Conservation (phyloP, 2,888 invertebrate species). For the Gymnosoma rotundatum region DNA sequence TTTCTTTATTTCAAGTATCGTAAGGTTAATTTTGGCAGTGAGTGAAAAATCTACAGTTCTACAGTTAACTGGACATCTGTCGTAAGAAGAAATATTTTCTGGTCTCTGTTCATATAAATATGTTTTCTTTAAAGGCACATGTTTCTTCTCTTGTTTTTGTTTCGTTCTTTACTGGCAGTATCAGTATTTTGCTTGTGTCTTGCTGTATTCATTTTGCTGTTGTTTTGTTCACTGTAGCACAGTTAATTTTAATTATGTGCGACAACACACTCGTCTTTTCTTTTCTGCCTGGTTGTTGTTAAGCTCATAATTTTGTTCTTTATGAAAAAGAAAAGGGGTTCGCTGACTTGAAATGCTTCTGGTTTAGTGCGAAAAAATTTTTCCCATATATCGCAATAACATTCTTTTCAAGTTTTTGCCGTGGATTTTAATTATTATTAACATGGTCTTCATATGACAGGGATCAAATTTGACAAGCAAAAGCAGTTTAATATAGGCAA, state of each 20-base stretch:
- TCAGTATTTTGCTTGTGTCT: slow-evolving; percentile 9
- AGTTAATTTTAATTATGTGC: slow-evolving; percentile 82
- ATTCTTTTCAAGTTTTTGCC: slow-evolving; percentile 30
- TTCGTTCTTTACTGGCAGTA: not conserved
- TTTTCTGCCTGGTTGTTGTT: not conserved
- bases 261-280: slow-evolving; percentile 76
- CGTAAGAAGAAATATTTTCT: slow-evolving; percentile 21
- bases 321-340: not conserved
- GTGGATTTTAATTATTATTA: slow-evolving; percentile 64
- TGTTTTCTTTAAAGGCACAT: slow-evolving; percentile 51
- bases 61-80: slow-evolving; percentile 7
- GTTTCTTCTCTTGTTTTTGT: slow-evolving; percentile 28
- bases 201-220: slow-evolving; percentile 71
- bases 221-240: slow-evolving; percentile 80
- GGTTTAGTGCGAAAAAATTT: not conserved
- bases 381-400: not conserved
- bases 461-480: slow-evolving; percentile 37
- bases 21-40: slow-evolving; percentile 34
- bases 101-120: slow-evolving; percentile 51
- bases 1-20: slow-evolving; percentile 3
- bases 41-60: slow-evolving; percentile 32
- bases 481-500: slow-evolving; percentile 9
- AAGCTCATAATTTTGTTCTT: slow-evolving; percentile 35
- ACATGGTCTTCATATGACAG: slow-evolving; percentile 40
- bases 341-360: slow-evolving; percentile 1